phyloP scores from a whole-genome alignment of 2,888 invertebrate genomes.

The Gandaritis pyraliata region DNA sequence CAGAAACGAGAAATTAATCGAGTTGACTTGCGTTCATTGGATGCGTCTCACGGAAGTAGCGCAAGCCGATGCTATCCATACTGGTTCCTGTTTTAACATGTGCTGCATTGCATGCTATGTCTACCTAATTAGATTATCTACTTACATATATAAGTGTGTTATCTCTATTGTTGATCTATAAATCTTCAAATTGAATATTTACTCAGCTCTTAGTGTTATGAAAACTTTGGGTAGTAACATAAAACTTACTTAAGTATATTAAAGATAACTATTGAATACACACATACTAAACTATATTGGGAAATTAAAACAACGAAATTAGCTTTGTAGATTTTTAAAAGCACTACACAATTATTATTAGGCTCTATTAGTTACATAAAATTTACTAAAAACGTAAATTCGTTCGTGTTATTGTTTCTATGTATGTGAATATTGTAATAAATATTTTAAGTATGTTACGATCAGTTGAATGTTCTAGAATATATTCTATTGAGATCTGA shows the following conservation, averaged over 20 bases:
- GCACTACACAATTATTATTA: background rate
- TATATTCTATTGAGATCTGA: slow-evolving; percentile 38
- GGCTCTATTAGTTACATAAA: slow-evolving; percentile 1
- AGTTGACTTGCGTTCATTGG: slow-evolving; percentile 15
- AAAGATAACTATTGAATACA: background rate
- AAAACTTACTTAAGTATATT: background rate
- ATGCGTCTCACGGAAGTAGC: slow-evolving; percentile 26
- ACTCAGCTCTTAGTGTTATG: background rate
- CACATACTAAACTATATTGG: background rate
- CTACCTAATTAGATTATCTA: background rate
- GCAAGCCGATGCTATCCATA: slow-evolving; percentile 24
- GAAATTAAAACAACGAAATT: slow-evolving; percentile 14
- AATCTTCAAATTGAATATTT: background rate
- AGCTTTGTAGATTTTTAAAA: background rate
- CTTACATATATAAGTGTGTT: background rate
- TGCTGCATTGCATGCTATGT: slow-evolving; percentile 3
- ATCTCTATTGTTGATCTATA: too few relatives aligned
- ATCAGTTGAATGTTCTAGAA: slow-evolving; percentile 23
- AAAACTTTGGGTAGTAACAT: background rate
- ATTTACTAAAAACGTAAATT: background rate
- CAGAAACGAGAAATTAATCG: slow-evolving; percentile 43
- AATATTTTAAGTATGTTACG: slow-evolving; percentile 9
- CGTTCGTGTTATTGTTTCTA: slow-evolving; percentile 15
- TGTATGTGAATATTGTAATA: slow-evolving; percentile 4
- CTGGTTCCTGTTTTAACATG: slow-evolving; percentile 29